Conservation (phyloP, 2,113 vertebrate species). For the Oenanthe oenanthe region DNA sequence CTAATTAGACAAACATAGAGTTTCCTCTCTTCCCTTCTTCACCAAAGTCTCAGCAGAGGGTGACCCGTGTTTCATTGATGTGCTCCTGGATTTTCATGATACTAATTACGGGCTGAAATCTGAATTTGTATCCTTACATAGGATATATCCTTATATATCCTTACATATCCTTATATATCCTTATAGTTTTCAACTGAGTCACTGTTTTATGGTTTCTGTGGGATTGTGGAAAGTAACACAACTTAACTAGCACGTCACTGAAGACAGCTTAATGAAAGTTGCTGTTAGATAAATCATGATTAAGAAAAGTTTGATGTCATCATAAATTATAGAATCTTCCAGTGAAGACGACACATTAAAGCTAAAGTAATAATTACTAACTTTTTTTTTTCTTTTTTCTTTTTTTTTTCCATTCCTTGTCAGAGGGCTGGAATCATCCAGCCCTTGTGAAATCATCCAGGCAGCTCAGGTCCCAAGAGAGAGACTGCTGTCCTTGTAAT, state of each 20-base stretch:
- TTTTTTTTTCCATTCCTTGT: background rate
- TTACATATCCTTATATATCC: background rate
- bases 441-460: background rate
- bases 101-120: slow-evolving; percentile 20
- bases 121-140: background rate
- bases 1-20: background rate
- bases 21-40: background rate
- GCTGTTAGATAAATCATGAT: background rate
- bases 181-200: background rate
- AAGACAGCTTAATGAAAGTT: background rate
- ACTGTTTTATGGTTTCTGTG: slow-evolving; percentile 36
- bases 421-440: background rate
- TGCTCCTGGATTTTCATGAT: slow-evolving; percentile 25
- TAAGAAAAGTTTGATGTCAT: background rate
- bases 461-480: background rate
- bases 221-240: background rate
- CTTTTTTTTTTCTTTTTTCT: background rate
- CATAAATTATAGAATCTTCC: background rate
- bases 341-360: background rate
- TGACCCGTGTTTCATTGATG: slow-evolving; percentile 19
- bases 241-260: background rate
- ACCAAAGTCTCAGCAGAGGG: slow-evolving; percentile 36
- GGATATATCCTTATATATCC: background rate
- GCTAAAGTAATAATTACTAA: background rate
- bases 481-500: background rate